Percentiles rank a stretch among this genome's conserved stretches.
Conservation (phyloP, 2,888 invertebrate genomes). For the Ecdyonurus torrentis region DNA sequence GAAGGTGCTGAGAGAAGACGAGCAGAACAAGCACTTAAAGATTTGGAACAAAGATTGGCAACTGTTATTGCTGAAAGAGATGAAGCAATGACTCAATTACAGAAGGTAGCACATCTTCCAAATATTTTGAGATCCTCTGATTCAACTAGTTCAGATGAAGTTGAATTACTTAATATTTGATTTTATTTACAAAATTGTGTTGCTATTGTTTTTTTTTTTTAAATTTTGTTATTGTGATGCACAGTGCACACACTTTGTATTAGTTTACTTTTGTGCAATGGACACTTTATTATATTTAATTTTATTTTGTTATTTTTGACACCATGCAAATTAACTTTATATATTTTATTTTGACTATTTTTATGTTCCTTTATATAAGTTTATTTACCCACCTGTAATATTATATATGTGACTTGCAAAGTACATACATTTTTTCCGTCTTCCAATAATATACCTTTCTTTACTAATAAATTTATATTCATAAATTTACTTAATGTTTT, state of each 20-base stretch:
- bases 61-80: not conserved
- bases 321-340: too few relatives aligned
- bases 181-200: not conserved
- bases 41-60: conserved; percentile 30
- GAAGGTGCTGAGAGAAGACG: conserved; percentile 65
- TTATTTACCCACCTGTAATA: too few relatives aligned
- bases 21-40: conserved; percentile 47
- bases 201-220: not conserved
- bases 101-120: not conserved
- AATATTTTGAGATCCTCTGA: not conserved
- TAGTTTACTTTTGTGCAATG: too few relatives aligned
- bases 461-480: not conserved
- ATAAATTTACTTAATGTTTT: not conserved
- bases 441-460: not conserved
- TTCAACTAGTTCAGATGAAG: not conserved
- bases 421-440: not conserved
- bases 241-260: too few relatives aligned
- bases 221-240: not conserved
- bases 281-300: too few relatives aligned
- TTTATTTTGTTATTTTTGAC: not conserved
- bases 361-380: too few relatives aligned
- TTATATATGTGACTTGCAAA: not conserved
- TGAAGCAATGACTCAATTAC: not conserved
- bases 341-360: too few relatives aligned
- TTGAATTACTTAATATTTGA: not conserved